Evolutionary conservation across 2,888 invertebrate genomes (phyloP), one percentile per base, ranked within the genome.

Genomic region (Erebia ligea): DNA sequence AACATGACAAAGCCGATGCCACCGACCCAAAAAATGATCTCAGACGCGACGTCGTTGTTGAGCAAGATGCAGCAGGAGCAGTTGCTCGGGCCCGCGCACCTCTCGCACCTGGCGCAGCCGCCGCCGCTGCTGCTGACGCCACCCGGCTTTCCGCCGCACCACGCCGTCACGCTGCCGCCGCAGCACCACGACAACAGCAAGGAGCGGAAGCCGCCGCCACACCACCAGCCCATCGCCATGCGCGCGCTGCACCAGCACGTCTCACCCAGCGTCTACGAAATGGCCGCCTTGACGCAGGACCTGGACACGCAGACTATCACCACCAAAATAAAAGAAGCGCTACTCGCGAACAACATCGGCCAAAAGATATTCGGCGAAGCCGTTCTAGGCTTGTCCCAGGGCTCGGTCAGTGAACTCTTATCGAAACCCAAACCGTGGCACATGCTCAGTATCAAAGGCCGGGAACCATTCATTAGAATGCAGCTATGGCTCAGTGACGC

Each of bases 391-490:
- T 94, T 99, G 42, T 98, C 98, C 0, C 99, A 99, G 90, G 99
- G 98, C 13, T 98, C 99, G 2, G 99, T 99, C 13, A 99, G 98
- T 82, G 99, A 99, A 89, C 94, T 99, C 74, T 94, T 99, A 9
- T 98, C 99, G 73, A 99, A 99, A 87, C 99, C 99, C 5, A 99
- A 99, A 84, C 99, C 99, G 0, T 99, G 99, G 99, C 98, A 98
- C 86, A 98, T 99, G 98, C 95, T 99, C 68, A 99, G 98, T 85
- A 98, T 99, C 86, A 99, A 99, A 87, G 99, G 99, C 0, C 95
- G 99, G 45, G 99, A 99, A 84, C 98, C 98, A 0, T 98, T 98
- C 90, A 98, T 98, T 77, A 94, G 98, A 67, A 98, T 98, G 98
- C 99, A 99, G 85, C 89, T 99, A 75, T 99, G 99, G 99, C 94